Evolutionary conservation across 2,113 vertebrate species (phyloP).

Genomic region (Epinephelus moara): DNA sequence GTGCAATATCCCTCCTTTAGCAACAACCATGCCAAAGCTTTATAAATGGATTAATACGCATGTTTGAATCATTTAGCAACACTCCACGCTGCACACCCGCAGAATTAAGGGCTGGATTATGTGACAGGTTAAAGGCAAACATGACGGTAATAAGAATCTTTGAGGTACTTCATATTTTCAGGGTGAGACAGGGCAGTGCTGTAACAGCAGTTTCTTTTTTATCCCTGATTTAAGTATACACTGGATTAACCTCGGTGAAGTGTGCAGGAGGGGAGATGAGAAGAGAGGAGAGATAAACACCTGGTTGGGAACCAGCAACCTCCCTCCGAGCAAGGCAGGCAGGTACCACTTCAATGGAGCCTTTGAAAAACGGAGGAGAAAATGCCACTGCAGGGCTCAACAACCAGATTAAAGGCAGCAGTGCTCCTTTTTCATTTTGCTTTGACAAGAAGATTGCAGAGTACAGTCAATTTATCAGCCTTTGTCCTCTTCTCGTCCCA

Average conservation of each 20-base stretch:
- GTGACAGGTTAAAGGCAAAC: constrained; percentile 45
- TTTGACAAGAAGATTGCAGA: constrained; percentile 81
- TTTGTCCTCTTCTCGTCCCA: constrained; percentile 66
- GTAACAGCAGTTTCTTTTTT: constrained; percentile 19
- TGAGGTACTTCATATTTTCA: constrained; percentile 12
- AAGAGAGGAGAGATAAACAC: constrained; percentile 65
- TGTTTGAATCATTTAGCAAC: constrained; percentile 51
- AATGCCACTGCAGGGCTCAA: constrained; percentile 62
- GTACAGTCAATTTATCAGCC: constrained; percentile 69
- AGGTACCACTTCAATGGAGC: constrained; percentile 67
- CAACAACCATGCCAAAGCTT: constrained; percentile 32
- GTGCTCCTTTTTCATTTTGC: constrained; percentile 62
- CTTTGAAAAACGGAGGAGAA: constrained; percentile 60
- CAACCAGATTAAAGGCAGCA: constrained; percentile 76
- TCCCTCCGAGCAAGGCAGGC: constrained; percentile 69
- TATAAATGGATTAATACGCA: constrained; percentile 53
- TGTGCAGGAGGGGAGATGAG: constrained; percentile 13
- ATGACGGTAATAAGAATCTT: constrained; percentile 45
- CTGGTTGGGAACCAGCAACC: constrained; percentile 71
- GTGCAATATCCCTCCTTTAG: constrained; percentile 33
- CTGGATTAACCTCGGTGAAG: constrained; percentile 13
- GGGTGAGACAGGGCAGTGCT: constrained; percentile 1
- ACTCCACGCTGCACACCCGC: neutral
- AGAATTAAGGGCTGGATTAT: constrained; percentile 37
- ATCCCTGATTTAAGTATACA: constrained; percentile 8